Conservation (phyloP, 2,797 vertebrate genomes). For the Australoheros facetus region DNA sequence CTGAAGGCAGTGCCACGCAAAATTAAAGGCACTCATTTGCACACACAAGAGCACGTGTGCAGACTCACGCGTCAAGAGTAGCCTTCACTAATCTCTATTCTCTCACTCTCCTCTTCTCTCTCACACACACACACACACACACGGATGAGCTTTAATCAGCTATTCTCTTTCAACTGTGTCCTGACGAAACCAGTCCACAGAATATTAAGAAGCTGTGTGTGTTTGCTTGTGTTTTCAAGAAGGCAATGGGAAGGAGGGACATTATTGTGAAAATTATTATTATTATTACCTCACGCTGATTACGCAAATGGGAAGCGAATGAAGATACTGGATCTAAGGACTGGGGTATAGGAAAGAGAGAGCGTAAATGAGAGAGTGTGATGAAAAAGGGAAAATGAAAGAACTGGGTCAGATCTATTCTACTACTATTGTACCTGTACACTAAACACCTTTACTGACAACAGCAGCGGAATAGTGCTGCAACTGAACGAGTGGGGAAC, state of each 20-base stretch:
- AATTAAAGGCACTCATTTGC: slow-evolving; percentile 38
- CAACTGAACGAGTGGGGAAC: slow-evolving; percentile 13
- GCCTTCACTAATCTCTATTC: slow-evolving; percentile 70
- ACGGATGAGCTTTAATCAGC: slow-evolving; percentile 76
- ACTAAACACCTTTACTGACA: slow-evolving; percentile 32
- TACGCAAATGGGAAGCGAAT: slow-evolving; percentile 40
- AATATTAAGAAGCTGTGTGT: slow-evolving; percentile 73
- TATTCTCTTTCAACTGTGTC: slow-evolving; percentile 82
- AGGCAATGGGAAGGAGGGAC: slow-evolving; percentile 6
- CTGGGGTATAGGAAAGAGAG: neutral
- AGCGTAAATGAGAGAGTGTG: slow-evolving; percentile 21
- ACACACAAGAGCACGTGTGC: neutral
- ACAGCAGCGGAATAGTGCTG: neutral
- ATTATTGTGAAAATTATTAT: slow-evolving; percentile 56
- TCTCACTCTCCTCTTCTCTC: slow-evolving; percentile 47
- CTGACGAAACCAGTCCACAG: slow-evolving; percentile 74
- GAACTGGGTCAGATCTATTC: slow-evolving; percentile 65
- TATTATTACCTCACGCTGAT: slow-evolving; percentile 60
- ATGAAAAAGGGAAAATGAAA: slow-evolving; percentile 50
- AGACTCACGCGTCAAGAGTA: slow-evolving; percentile 42
- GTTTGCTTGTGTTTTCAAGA: slow-evolving; percentile 24
- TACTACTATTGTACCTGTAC: slow-evolving; percentile 38
- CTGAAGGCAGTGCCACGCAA: slow-evolving; percentile 36
- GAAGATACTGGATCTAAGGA: slow-evolving; percentile 7
- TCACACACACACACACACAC: slow-evolving; percentile 48